Evolutionary conservation across 2,113 vertebrate genomes (phyloP), one percentile per base, ranked within the genome.

Genomic region (Oryzias melastigma): DNA sequence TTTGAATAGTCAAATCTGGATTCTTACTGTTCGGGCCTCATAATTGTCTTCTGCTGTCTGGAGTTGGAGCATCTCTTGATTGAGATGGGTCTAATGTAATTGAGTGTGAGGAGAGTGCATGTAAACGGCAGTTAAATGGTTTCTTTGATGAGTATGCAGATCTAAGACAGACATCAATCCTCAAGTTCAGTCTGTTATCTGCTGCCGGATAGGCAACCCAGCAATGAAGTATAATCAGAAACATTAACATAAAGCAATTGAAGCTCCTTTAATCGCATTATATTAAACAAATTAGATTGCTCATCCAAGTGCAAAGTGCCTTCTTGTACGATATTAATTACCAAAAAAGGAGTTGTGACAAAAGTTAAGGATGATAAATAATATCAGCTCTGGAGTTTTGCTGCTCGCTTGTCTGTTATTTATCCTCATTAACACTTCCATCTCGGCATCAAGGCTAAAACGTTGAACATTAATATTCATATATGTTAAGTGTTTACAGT

Each of bases 341-440:
- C 85, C 62, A 88, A 88, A 88, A 91, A 85, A 85, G 78, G 71
- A 88, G 82, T 75, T 55, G 70, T 82, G 87, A 90, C 82, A 87
- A 90, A 90, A 89, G 88, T 91, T 90, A 89, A 89, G 84, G 83
- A 89, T 90, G 90, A 92, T 91, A 85, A 91, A 92, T 88, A 85
- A 78, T 75, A 82, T 86, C 81, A 83, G 83, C 82, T 76, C 75
- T 79, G 82, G 74, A 85, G 83, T 90, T 87, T 88, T 59, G 58
- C 71, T 81, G 81, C 58, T 71, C 58, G 81, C 71, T 78, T 78
- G 85, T 90, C 86, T 87, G 80, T 85, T 88, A 90, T 92, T 87
- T 87, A 88, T 91, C 87, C 90, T 91, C 90, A 92, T 92, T 91
- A 91, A 89, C 77, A 81, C 77, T 83, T 89, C 81, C 74, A 84